Base-by-base conservation (phyloP, 2,797 vertebrate species). In the Eutrigla gurnardus region DNA sequence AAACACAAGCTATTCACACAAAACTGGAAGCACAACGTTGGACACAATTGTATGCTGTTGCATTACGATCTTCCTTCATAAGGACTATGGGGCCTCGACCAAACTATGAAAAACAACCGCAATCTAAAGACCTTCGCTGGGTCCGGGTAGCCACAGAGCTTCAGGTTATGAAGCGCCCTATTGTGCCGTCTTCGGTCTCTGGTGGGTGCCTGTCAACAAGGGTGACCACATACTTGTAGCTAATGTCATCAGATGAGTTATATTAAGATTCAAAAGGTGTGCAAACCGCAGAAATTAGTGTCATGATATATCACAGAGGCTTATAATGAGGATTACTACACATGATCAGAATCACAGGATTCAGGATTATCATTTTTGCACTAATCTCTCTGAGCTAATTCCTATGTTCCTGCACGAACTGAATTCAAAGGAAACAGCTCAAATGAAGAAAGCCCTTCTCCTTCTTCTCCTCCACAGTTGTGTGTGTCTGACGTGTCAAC, bases 401-500 rank as follows among this genome's bases (percentile, higher is more conserved):
- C 46, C 36, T 39, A 6, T 9, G 1, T 32, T 66, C n/a, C n/a
- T 65, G 57, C 37, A 49, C 57, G 12, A 45, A 40, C 54, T 71
- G 14, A 55, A 55, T 46, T 76, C 25, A 71, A 49, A 69, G 42
- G n/a, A 79, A 52, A 47, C 7, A 0, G 11, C 39, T 17, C 18
- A 13, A 62, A 36, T 60, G 15, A 73, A 54, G 50, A 4, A 57
- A 50, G 36, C 17, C 50, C 37, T 39, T 13, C 14, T 52, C 14
- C 18, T 55, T 6, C 15, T 71, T 2, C 37, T 40, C 14, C 52
- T 61, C 50, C 15, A 13, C 63, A 45, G 46, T 15, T 60, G n/a
- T 66, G 47, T 68, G 47, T 68, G 58, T 81, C 65, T 66, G 65
- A 88, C 80, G 78, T 86, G 86, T 89, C 84, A 74, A 37, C 73